Conservation (phyloP, 2,797 vertebrate genomes). For the Vespertilio murinus region DNA sequence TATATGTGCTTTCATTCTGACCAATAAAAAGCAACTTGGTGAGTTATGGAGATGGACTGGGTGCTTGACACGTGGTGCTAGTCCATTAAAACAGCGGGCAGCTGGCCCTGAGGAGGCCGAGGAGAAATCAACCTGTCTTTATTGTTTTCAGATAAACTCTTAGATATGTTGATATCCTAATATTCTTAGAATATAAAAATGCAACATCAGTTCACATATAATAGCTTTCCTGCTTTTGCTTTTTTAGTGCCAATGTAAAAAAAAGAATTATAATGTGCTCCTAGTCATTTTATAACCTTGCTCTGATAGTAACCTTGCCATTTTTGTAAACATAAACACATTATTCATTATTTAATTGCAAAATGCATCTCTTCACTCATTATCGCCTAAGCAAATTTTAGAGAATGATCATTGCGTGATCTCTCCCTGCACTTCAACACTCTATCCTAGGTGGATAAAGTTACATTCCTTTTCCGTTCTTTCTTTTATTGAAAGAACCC, state of each 20-base stretch:
- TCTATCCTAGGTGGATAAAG: neutral
- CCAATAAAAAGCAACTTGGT: slow-evolving; percentile 31
- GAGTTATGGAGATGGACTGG: slow-evolving; percentile 54
- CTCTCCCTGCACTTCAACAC: neutral
- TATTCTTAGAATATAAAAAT: slow-evolving; percentile 59
- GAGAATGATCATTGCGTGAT: slow-evolving; percentile 50
- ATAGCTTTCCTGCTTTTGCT: slow-evolving; percentile 44
- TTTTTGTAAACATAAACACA: slow-evolving; percentile 61
- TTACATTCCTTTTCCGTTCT: neutral
- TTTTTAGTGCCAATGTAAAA: slow-evolving; percentile 62
- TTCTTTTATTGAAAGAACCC: slow-evolving; percentile 27
- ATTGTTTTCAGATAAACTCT: slow-evolving; percentile 50
- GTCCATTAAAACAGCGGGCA: slow-evolving; percentile 26
- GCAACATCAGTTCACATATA: neutral
- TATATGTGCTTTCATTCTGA: slow-evolving; percentile 32
- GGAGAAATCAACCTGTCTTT: neutral
- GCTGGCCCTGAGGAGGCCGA: neutral
- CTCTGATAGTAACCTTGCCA: slow-evolving; percentile 50
- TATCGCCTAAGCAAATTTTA: slow-evolving; percentile 60
- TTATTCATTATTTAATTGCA: slow-evolving; percentile 58
- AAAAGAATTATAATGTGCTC: slow-evolving; percentile 62
- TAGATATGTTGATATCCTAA: slow-evolving; percentile 20
- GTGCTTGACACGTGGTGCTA: slow-evolving; percentile 39
- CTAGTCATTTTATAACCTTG: slow-evolving; percentile 60
- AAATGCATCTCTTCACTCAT: slow-evolving; percentile 65